Base-by-base conservation (phyloP, 2,888 invertebrate species). In the Drosophila multiciliata region DNA sequence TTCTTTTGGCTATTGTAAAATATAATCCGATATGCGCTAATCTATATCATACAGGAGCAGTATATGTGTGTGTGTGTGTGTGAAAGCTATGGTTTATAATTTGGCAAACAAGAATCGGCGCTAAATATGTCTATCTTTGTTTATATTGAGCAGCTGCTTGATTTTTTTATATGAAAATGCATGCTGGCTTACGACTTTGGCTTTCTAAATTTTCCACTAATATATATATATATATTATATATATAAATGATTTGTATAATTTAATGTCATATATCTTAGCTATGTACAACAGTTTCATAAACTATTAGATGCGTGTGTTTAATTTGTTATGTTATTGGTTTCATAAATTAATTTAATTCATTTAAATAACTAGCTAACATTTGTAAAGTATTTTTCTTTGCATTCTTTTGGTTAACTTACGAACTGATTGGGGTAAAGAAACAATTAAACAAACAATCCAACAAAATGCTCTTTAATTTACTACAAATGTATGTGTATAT, bases 331-430 rank as follows among this genome's bases (percentile, higher is more conserved):
- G 65, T 54, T 53, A 66, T 60, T 54, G 42, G 40, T 36, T 70
- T 57, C 38, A 52, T 73, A 78, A 84, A 87, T 82, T 76, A 78
- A 83, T 80, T 81, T 65, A 70, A 75, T 83, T 74, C 57, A 81
- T 86, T 85, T 90, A 88, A 87, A 81, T 89, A 90, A 90, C 88
- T 89, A 89, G 80, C 90, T 88, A 88, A 88, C 90, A 88, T 79
- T 80, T 80, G 75, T 70, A 66, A 73, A 80, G 55, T 60, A 58
- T 67, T 20, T n/a, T 66, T 42, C 48, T 32, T 36, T 63, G 48
- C 59, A 45, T 48, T 57, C 53, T 11, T 65, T 29, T 35, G 6
- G 7, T 36, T 57, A 32, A 72, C 75, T 78, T 75, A 73, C 67
- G 70, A 81, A 82, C 75, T 75, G 59, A 80, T 68, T 55, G 49